Conservation (phyloP, 2,113 vertebrate species). For the Tamias sibiricus region DNA sequence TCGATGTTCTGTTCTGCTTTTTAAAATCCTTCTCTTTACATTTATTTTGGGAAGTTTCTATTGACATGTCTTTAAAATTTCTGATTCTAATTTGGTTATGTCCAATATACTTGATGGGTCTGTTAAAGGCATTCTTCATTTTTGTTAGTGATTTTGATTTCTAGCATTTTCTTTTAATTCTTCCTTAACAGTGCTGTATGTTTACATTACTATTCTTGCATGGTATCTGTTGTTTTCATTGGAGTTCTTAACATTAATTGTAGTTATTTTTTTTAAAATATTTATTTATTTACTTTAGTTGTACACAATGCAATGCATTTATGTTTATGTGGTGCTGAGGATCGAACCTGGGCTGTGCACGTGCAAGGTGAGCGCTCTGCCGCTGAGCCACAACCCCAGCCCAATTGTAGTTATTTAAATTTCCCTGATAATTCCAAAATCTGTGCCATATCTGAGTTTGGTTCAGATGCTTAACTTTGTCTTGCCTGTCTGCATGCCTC, state of each 20-base stretch:
- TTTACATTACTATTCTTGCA: slow-evolving; percentile 39
- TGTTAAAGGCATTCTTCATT: slow-evolving; percentile 49
- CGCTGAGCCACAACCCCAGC: too few species aligned
- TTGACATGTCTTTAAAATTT: slow-evolving; percentile 11
- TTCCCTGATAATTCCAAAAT: slow-evolving; percentile 32
- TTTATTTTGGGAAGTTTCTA: slow-evolving; percentile 48
- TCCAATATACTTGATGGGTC: not conserved
- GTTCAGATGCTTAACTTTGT: slow-evolving; percentile 40
- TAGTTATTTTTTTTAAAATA: too few species aligned
- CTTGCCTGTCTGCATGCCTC: slow-evolving; percentile 18
- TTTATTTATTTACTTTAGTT: too few species aligned
- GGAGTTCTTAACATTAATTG: not conserved
- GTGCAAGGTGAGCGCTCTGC: too few species aligned
- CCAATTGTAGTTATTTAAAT: slow-evolving; percentile 43
- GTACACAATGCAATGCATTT: too few species aligned
- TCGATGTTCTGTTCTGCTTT: slow-evolving; percentile 28
- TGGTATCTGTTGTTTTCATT: slow-evolving; percentile 50
- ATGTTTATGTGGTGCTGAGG: too few species aligned
- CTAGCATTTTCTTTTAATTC: slow-evolving; percentile 27
- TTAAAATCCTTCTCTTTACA: slow-evolving; percentile 21
- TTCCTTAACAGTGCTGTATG: not conserved
- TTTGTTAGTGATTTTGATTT: slow-evolving; percentile 50
- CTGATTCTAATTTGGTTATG: not conserved
- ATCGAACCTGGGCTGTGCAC: too few species aligned
- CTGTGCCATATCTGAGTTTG: slow-evolving; percentile 43